A percentile compares a stretch with the other conserved stretches of the same genome.
These are phyloP conservation scores for Diaperis boleti DNA, from an alignment of 2,888 invertebrate species.

Conservation along the genomic window DNA sequence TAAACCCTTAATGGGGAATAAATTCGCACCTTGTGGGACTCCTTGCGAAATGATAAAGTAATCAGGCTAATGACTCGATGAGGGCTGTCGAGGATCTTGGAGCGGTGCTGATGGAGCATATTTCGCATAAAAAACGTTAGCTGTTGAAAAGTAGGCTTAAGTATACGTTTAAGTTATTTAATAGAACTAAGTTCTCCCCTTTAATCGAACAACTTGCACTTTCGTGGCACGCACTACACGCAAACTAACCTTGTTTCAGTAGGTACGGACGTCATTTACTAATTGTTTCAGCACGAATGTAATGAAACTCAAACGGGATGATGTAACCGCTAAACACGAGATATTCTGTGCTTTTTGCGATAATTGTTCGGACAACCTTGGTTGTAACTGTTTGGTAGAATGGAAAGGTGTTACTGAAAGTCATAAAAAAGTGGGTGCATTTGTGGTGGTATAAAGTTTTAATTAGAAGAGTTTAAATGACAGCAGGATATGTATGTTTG, in stretches of 20 bases:
- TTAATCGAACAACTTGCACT: slow-evolving; percentile 48
- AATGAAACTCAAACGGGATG: slow-evolving; percentile 39
- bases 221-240: slow-evolving; percentile 48
- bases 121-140: too few species aligned
- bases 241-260: slow-evolving; percentile 36
- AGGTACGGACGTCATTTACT: slow-evolving; percentile 39
- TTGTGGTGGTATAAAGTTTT: too few species aligned
- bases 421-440: too few species aligned
- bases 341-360: slow-evolving; percentile 22
- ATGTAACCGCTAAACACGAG: slow-evolving; percentile 32
- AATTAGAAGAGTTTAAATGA: too few species aligned
- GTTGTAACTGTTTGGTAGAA: slow-evolving; percentile 15
- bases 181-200: slow-evolving; percentile 41
- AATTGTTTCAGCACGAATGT: slow-evolving; percentile 38
- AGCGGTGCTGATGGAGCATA: slow-evolving; percentile 1
- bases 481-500: too few species aligned
- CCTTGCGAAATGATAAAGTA: slow-evolving; percentile 8
- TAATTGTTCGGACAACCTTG: slow-evolving; percentile 14
- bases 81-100: background rate
- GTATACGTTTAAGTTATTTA: slow-evolving; percentile 34
- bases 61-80: slow-evolving; percentile 12
- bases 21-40: slow-evolving; percentile 18
- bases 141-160: too few species aligned
- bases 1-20: slow-evolving; percentile 28
- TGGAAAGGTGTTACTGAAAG: slow-evolving; percentile 5